These are phyloP conservation scores for Ecdyonurus torrentis DNA, from an alignment of 2,888 invertebrate species.

Conservation along the genomic window DNA sequence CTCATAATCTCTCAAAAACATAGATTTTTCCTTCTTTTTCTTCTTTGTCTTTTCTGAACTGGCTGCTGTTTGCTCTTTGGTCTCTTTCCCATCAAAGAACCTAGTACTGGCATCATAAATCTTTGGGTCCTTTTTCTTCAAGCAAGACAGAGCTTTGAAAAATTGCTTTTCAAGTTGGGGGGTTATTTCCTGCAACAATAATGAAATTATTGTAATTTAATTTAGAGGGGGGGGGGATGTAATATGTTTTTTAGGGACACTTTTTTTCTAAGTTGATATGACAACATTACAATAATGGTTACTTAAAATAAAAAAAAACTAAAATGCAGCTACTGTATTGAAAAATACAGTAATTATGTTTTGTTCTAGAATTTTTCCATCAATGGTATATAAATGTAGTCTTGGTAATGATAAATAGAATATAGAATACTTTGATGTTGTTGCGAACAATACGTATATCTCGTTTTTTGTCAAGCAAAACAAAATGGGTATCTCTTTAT, in stretches of 20 bases:
- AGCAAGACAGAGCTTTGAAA: constrained; percentile 62
- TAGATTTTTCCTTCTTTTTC: constrained; percentile 34
- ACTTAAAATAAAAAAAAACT: too few relatives aligned
- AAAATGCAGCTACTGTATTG: too few relatives aligned
- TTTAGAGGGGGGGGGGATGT: not conserved
- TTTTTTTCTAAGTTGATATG: too few relatives aligned
- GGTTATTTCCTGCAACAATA: constrained; percentile 33
- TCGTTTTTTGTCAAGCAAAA: too few relatives aligned
- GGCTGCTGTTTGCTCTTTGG: constrained; percentile 13
- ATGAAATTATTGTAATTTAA: not conserved
- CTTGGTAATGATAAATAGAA: too few relatives aligned
- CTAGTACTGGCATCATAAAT: constrained; percentile 64
- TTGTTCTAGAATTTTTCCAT: too few relatives aligned
- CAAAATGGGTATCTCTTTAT: too few relatives aligned
- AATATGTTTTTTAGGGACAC: not conserved
- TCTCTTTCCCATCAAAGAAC: constrained; percentile 42
- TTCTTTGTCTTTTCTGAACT: constrained; percentile 16
- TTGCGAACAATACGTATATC: too few relatives aligned
- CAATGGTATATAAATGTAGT: too few relatives aligned
- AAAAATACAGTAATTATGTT: too few relatives aligned
- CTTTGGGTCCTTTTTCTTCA: constrained; percentile 77
- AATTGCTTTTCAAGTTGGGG: constrained; percentile 70
- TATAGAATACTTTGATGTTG: too few relatives aligned
- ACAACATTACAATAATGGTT: too few relatives aligned
- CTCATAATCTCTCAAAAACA: constrained; percentile 65